These are phyloP conservation scores for Junonia oenone DNA, from an alignment of 2,888 invertebrate genomes.

Conservation along the genomic window DNA sequence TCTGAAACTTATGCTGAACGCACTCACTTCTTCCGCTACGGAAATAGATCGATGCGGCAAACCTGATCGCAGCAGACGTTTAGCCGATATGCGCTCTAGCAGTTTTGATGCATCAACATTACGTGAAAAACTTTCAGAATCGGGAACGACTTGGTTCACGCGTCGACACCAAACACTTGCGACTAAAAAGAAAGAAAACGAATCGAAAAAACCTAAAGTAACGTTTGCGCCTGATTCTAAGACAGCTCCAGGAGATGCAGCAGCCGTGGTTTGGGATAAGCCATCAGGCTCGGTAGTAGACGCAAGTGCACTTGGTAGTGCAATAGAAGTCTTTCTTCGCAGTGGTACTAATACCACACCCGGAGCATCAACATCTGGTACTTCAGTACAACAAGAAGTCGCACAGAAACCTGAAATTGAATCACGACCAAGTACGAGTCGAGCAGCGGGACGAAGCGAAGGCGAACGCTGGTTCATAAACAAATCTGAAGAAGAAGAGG, in stretches of 20 bases:
- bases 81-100: constrained; percentile 87
- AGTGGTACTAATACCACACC: constrained; percentile 77
- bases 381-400: constrained; percentile 43
- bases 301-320: constrained; percentile 88
- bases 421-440: constrained; percentile 51
- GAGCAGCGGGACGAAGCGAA: constrained; percentile 40
- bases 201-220: constrained; percentile 72
- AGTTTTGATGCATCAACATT: constrained; percentile 91
- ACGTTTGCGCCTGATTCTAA: constrained; percentile 82
- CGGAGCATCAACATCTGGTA: constrained; percentile 48
- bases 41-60: constrained; percentile 86
- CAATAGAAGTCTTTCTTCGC: constrained; percentile 89
- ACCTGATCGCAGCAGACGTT: constrained; percentile 77
- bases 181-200: constrained; percentile 78
- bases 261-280: constrained; percentile 86
- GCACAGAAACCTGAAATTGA: constrained; percentile 45
- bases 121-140: constrained; percentile 62
- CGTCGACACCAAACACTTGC: constrained; percentile 88
- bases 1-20: constrained; percentile 87
- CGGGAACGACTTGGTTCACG: constrained; percentile 86
- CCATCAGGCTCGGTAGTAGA: constrained; percentile 89
- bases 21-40: constrained; percentile 88
- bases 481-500: constrained; percentile 85
- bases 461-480: constrained; percentile 81
- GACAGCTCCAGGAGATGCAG: constrained; percentile 75